A percentile compares a stretch with the other conserved stretches of the same genome.
These are phyloP conservation scores for Coregonus sp. DNA, from an alignment of 2,797 vertebrate genomes.

Conservation along the genomic window DNA sequence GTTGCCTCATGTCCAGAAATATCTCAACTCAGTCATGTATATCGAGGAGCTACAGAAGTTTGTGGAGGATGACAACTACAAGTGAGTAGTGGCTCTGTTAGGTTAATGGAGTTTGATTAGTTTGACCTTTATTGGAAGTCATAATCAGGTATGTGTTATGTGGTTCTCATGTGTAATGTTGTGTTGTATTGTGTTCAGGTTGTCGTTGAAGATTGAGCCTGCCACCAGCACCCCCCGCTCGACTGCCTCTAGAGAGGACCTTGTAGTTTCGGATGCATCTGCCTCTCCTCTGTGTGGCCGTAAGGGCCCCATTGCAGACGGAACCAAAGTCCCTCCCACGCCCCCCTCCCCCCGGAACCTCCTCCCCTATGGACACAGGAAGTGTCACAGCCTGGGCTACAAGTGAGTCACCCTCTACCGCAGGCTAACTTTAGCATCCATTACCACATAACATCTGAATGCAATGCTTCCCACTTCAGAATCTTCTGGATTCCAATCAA, in stretches of 20 bases:
- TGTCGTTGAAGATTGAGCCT: slow-evolving; percentile 97
- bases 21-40: slow-evolving; percentile 95
- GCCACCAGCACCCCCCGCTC: slow-evolving; percentile 93
- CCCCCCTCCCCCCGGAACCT: slow-evolving; percentile 93
- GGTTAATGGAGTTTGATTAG: too few species aligned
- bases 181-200: slow-evolving; percentile 66
- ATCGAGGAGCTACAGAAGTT: slow-evolving; percentile 99
- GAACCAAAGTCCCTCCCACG: slow-evolving; percentile 82
- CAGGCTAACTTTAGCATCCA: too few species aligned
- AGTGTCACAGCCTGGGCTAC: slow-evolving; percentile 97
- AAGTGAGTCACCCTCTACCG: slow-evolving; percentile 79
- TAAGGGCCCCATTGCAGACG: slow-evolving; percentile 79
- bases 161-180: neutral
- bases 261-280: slow-evolving; percentile 87
- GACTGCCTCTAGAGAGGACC: slow-evolving; percentile 92
- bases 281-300: slow-evolving; percentile 89
- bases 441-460: neutral
- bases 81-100: slow-evolving; percentile 74
- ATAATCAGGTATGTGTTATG: neutral
- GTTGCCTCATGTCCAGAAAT: slow-evolving; percentile 97
- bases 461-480: neutral
- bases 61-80: slow-evolving; percentile 99
- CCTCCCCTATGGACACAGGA: slow-evolving; percentile 92
- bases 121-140: neutral
- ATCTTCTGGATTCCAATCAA: neutral